Evolutionary conservation across 2,888 invertebrate genomes (phyloP).

Genomic region (Dimorphilus gyrociliatus): DNA sequence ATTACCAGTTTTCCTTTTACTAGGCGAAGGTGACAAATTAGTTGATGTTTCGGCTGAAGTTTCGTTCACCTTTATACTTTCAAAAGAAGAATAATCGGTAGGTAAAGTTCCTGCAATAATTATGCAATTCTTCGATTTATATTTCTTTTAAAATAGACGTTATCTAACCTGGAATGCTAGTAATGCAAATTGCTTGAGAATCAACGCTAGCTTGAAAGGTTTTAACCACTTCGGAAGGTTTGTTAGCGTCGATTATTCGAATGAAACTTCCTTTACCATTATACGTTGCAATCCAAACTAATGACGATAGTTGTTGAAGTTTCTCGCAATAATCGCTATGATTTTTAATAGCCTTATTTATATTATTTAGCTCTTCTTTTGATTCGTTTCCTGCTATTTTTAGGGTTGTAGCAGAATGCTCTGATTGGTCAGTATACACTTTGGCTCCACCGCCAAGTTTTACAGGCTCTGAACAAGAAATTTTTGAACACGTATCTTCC

Average conservation of each 20-base stretch:
- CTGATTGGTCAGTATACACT: constrained; percentile 2
- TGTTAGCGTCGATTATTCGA: constrained; percentile 82
- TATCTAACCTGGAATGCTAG: constrained; percentile 66
- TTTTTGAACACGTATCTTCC: constrained; percentile 78
- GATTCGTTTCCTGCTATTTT: constrained; percentile 12
- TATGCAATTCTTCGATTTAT: not conserved
- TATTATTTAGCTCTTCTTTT: constrained; percentile 45
- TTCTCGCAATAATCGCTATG: not conserved
- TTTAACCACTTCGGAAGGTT: constrained; percentile 81
- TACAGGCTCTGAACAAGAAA: constrained; percentile 90
- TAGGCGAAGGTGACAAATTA: too few relatives aligned
- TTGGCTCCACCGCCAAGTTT: constrained; percentile 63
- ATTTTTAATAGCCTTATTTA: not conserved
- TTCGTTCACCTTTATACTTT: too few relatives aligned
- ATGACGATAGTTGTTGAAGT: constrained; percentile 50
- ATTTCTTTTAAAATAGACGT: not conserved
- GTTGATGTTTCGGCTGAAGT: too few relatives aligned
- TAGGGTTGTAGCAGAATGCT: too few relatives aligned
- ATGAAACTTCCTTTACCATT: constrained; percentile 35
- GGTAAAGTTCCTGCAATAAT: too few relatives aligned
- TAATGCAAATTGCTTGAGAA: constrained; percentile 85
- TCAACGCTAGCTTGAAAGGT: constrained; percentile 79
- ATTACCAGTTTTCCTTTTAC: constrained; percentile 36
- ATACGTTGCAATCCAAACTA: constrained; percentile 87
- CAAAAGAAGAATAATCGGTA: too few relatives aligned